Conservation (phyloP, 2,888 invertebrate species). For the Platycheirus rosarum region DNA sequence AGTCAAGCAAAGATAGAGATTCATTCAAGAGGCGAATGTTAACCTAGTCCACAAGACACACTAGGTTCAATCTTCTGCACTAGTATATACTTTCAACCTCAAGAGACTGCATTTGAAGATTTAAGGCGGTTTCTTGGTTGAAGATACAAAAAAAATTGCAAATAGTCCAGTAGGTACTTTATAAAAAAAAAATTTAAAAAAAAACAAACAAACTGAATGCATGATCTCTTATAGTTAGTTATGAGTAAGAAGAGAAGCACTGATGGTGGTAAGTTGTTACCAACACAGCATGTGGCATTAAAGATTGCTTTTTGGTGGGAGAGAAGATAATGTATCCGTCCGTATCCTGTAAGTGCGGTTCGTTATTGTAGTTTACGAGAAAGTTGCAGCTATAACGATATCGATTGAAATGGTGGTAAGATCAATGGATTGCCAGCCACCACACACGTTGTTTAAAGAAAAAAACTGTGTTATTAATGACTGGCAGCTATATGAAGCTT, state of each 20-base stretch:
- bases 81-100: too few species aligned
- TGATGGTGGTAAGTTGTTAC: conserved; percentile 47
- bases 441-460: conserved; percentile 63
- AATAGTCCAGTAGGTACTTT: conserved; percentile 23
- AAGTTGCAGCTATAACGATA: conserved; percentile 68
- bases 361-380: conserved; percentile 72
- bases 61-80: conserved; percentile 24
- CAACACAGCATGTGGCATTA: conserved; percentile 66
- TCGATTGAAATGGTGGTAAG: conserved; percentile 70
- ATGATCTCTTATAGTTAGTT: conserved; percentile 40
- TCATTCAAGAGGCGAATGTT: conserved; percentile 42
- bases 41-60: conserved; percentile 22
- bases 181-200: background rate
- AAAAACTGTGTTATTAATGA: conserved; percentile 62
- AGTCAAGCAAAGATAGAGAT: conserved; percentile 19
- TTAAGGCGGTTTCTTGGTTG: conserved; percentile 66
- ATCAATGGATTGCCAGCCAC: conserved; percentile 66
- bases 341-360: conserved; percentile 72
- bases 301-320: conserved; percentile 60
- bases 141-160: conserved; percentile 65
- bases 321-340: conserved; percentile 70
- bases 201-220: background rate
- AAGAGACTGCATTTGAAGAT: conserved; percentile 65
- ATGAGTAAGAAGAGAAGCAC: conserved; percentile 69
- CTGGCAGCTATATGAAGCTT: conserved; percentile 12